phyloP scores from a whole-genome alignment of 2,113 vertebrate species.

The Potamarius usumacintae region DNA sequence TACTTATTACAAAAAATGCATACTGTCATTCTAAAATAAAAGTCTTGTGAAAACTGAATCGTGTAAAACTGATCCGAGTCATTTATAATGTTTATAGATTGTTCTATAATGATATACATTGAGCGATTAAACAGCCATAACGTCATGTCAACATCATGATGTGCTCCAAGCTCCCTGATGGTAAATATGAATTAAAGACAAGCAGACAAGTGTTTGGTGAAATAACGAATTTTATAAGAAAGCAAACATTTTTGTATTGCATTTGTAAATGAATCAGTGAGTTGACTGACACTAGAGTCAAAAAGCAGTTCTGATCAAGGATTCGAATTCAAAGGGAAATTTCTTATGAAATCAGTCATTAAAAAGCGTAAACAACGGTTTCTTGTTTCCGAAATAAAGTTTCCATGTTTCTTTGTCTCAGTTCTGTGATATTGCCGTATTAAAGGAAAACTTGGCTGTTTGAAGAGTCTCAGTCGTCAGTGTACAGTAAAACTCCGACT shows the following conservation, averaged over 20 bases:
- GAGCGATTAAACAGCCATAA: too few relatives aligned
- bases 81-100: too few relatives aligned
- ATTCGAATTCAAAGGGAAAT: slow-evolving; percentile 61
- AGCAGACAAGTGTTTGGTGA: slow-evolving; percentile 58
- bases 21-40: too few relatives aligned
- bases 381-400: neutral
- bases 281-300: slow-evolving; percentile 64
- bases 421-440: neutral
- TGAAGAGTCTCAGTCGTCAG: neutral
- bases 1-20: too few relatives aligned
- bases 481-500: neutral
- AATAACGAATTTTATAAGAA: slow-evolving; percentile 78
- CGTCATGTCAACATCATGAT: neutral
- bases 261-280: slow-evolving; percentile 72
- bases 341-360: slow-evolving; percentile 71
- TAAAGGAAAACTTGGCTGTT: slow-evolving; percentile 16
- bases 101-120: too few relatives aligned
- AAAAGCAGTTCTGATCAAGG: slow-evolving; percentile 59
- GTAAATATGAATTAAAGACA: neutral
- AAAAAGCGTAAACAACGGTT: slow-evolving; percentile 7
- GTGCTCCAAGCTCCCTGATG: neutral
- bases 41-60: too few relatives aligned
- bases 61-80: too few relatives aligned
- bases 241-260: slow-evolving; percentile 76
- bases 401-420: neutral